Evolutionary conservation across 2,888 invertebrate species (phyloP), one percentile per base, ranked within the genome.

Genomic region (Dasypogon diadema): DNA sequence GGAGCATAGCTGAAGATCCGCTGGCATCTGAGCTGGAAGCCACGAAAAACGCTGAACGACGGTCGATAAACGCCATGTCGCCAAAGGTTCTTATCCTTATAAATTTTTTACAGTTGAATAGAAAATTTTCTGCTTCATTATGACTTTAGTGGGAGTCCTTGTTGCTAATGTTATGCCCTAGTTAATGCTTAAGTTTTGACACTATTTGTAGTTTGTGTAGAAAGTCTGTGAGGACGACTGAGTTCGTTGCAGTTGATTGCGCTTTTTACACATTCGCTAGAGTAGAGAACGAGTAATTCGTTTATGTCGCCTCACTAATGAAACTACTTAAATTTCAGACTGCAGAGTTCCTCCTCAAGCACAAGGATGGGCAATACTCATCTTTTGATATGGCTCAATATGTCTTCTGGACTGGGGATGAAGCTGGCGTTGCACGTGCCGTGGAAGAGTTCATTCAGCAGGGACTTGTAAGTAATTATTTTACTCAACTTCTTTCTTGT

Each of bases 361-460:
- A 89, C 80, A 84, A 88, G 5, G 91, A 89, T 68, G 89, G 91
- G 2, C 92, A 92, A 81, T 93, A 93, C 82, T 91, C 92, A 0
- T 92, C 94, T 0, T 87, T 92, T 72, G 93, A 94, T 81, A 92
- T 94, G 91, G 93, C 94, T 0, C 92, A 93, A 82, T 94, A 94
- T 80, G 91, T 94, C 2, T 93, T 92, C 83, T 93, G 92, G 91
- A 93, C 93, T 0, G 93, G 93, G 0, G 93, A 94, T 82, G 93
- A 94, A 82, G 90, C 90, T 70, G 92, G 93, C 4, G 93, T 94
- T 1, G 92, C 93, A 0, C 85, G 90, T 4, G 92, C 93, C 10
- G 91, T 94, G 21, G 92, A 93, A 82, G 93, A 93, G 79, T 92
- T 93, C 81, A 88, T 94, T 16, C 91, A 92, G 80, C 92, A 92